phyloP scores from a whole-genome alignment of 2,113 vertebrate species.

The Amphiprion ocellaris region DNA sequence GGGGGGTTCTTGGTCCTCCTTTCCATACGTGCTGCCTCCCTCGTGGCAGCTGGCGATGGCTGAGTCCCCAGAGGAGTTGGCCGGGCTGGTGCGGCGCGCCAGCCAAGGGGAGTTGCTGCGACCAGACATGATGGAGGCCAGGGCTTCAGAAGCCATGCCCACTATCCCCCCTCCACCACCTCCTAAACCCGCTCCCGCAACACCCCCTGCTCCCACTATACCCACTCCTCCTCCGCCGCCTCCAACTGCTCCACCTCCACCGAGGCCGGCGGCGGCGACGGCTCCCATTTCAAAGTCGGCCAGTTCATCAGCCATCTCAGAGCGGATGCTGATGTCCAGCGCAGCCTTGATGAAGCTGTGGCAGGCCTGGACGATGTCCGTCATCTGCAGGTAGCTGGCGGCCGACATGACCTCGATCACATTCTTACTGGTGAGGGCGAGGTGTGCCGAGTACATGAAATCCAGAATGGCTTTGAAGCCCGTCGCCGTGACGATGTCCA shows the following conservation, averaged over 20 bases:
- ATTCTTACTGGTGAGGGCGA: conserved; percentile 97
- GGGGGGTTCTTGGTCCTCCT: conserved; percentile 95
- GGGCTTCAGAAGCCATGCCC: conserved; percentile 87
- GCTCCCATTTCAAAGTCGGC: conserved; percentile 91
- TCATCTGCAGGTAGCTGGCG: conserved; percentile 99
- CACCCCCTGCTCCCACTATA: conserved; percentile 77
- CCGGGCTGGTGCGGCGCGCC: conserved; percentile 91
- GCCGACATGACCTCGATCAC: conserved; percentile 99
- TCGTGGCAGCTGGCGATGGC: conserved; percentile 98
- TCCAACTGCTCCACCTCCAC: conserved; percentile 76
- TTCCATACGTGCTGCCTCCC: conserved; percentile 92
- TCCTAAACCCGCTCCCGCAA: conserved; percentile 78
- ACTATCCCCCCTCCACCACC: conserved; percentile 78
- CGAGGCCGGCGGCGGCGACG: conserved; percentile 84
- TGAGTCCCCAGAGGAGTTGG: conserved; percentile 97
- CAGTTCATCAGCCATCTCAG: conserved; percentile 93
- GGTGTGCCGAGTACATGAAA: conserved; percentile 99
- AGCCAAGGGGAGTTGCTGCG: conserved; percentile 97
- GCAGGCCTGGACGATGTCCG: conserved; percentile 97
- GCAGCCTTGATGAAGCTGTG: conserved; percentile 98
- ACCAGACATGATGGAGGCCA: conserved; percentile 94
- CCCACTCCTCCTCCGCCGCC: conserved; percentile 80
- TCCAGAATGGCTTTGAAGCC: conserved; percentile 98
- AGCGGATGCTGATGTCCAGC: conserved; percentile 97
- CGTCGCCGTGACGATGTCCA: conserved; percentile 97